A percentile compares a stretch with the other conserved stretches of the same genome.
These are phyloP conservation scores for Malurus leucopterus DNA, from an alignment of 2,797 vertebrate genomes.

Conservation along the genomic window DNA sequence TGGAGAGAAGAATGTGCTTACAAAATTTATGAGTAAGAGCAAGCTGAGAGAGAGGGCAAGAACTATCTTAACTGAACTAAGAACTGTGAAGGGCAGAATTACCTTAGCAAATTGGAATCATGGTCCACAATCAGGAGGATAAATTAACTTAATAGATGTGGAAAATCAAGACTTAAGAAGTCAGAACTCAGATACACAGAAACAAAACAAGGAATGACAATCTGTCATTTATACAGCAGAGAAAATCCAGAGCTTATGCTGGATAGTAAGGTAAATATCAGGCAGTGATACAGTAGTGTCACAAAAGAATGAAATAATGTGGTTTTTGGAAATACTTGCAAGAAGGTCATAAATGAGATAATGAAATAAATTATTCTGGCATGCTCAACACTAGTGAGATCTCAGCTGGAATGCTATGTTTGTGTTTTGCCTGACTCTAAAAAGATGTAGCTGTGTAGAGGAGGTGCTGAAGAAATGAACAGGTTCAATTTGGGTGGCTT, in stretches of 20 bases:
- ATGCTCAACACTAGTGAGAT: neutral
- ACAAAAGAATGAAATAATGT: neutral
- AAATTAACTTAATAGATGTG: neutral
- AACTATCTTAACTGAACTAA: too few species aligned
- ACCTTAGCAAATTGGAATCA: neutral
- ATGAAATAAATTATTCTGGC: neutral
- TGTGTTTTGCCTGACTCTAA: neutral
- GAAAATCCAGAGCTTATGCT: neutral
- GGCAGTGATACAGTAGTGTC: neutral
- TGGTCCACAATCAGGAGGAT: neutral
- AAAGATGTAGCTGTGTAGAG: neutral
- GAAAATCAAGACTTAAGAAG: neutral
- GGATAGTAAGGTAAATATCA: neutral
- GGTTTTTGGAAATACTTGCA: neutral
- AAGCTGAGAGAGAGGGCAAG: neutral
- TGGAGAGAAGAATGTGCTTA: neutral
- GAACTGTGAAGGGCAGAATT: neutral
- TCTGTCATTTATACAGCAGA: neutral
- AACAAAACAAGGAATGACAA: neutral
- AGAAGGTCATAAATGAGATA: neutral
- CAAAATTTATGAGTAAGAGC: conserved; percentile 2
- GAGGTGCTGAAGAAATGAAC: neutral
- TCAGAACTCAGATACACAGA: neutral
- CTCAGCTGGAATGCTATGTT: neutral
- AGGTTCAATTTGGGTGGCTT: neutral